phyloP scores from a whole-genome alignment of 2,888 invertebrate genomes.

The Napeogenes inachia region DNA sequence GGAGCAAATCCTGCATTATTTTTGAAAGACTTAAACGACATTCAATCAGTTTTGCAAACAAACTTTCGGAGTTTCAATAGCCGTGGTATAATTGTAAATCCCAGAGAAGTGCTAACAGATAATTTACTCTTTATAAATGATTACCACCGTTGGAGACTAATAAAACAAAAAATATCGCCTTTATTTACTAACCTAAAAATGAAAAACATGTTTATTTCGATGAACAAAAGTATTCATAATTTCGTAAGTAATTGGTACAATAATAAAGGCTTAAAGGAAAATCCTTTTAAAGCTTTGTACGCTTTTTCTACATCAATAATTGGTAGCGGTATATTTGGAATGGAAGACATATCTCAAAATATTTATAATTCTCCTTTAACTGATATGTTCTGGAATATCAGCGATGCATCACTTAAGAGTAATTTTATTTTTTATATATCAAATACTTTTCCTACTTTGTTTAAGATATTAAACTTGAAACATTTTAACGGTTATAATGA shows the following conservation, averaged over 20 bases:
- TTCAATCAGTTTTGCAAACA: conserved; percentile 41
- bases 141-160: conserved; percentile 54
- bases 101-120: conserved; percentile 44
- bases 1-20: conserved; percentile 36
- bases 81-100: conserved; percentile 41
- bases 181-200: conserved; percentile 55
- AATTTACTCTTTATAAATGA: conserved; percentile 47
- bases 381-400: conserved; percentile 36
- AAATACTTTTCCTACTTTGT: conserved; percentile 32
- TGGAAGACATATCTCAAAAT: conserved; percentile 46
- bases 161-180: conserved; percentile 55
- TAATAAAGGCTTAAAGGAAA: conserved; percentile 35
- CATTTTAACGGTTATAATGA: conserved; percentile 32
- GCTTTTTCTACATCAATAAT: conserved; percentile 49
- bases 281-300: conserved; percentile 39
- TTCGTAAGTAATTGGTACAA: conserved; percentile 43
- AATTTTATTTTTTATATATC: conserved; percentile 41
- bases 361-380: conserved; percentile 54
- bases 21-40: conserved; percentile 42
- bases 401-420: conserved; percentile 30
- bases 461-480: conserved; percentile 28
- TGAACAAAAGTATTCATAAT: conserved; percentile 52
- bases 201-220: conserved; percentile 58
- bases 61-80: conserved; percentile 48
- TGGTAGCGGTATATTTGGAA: conserved; percentile 57